Evolutionary conservation across 92 coral and sea anemone genomes (phyloP).

Genomic region (Palythoa grandiflora): DNA sequence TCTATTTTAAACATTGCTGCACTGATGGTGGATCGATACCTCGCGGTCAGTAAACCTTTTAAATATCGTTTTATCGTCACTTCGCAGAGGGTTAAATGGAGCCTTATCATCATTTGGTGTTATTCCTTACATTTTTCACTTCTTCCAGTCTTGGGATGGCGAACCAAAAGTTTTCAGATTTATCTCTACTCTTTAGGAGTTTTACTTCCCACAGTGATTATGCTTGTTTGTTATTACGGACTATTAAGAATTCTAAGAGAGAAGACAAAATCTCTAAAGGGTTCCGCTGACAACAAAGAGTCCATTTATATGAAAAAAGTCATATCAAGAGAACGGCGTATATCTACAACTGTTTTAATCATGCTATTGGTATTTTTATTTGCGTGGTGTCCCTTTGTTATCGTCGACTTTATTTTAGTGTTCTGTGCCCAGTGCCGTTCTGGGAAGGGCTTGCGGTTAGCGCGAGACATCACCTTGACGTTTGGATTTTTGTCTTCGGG

Average conservation of each 20-base stretch:
- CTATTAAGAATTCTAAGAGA: slow-evolving; percentile 63
- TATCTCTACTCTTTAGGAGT: slow-evolving; percentile 80
- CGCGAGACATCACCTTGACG: slow-evolving; percentile 75
- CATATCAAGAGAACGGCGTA: slow-evolving; percentile 73
- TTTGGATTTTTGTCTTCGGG: slow-evolving; percentile 88
- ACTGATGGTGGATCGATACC: slow-evolving; percentile 76
- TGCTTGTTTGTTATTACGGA: slow-evolving; percentile 78
- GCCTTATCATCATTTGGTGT: slow-evolving; percentile 71
- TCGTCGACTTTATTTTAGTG: slow-evolving; percentile 74
- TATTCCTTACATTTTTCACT: slow-evolving; percentile 81
- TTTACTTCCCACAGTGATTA: slow-evolving; percentile 65
- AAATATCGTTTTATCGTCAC: slow-evolving; percentile 68
- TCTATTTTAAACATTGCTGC: slow-evolving; percentile 81
- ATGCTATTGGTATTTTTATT: slow-evolving; percentile 79
- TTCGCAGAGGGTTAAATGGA: slow-evolving; percentile 58
- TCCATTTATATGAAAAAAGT: slow-evolving; percentile 61
- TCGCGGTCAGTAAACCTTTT: slow-evolving; percentile 87
- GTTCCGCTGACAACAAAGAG: slow-evolving; percentile 49
- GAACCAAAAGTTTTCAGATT: slow-evolving; percentile 75
- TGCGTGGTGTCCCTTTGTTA: slow-evolving; percentile 87
- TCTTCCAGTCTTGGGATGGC: slow-evolving; percentile 83
- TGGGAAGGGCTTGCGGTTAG: slow-evolving; percentile 60
- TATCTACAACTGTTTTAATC: slow-evolving; percentile 83
- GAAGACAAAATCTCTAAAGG: slow-evolving; percentile 63
- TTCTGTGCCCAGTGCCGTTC: slow-evolving; percentile 76